phyloP scores from a whole-genome alignment of 92 coral and sea anemone genomes.

The Pocillopora meandrina region DNA sequence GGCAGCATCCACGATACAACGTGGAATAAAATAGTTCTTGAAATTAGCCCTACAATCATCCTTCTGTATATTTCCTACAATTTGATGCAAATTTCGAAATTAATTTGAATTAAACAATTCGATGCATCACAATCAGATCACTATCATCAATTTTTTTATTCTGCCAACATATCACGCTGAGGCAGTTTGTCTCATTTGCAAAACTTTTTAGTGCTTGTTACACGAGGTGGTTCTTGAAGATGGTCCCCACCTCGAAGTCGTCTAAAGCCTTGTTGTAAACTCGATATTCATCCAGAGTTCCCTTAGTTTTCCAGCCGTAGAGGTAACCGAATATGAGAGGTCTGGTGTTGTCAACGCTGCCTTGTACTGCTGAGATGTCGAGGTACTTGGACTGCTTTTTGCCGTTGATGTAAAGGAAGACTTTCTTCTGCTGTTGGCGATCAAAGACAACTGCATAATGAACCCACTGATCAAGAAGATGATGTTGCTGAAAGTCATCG shows the following conservation, averaged over 20 bases:
- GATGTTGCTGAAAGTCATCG: slow-evolving; percentile 38
- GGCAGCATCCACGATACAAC: too few relatives aligned
- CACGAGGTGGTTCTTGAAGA: slow-evolving; percentile 64
- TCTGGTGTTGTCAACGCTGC: slow-evolving; percentile 64
- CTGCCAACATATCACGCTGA: too few relatives aligned
- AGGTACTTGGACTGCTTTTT: slow-evolving; percentile 55
- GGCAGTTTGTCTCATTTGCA: too few relatives aligned
- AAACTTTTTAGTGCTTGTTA: slow-evolving; percentile 1
- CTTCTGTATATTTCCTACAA: too few relatives aligned
- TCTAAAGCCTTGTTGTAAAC: slow-evolving; percentile 64
- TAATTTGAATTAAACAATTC: too few relatives aligned
- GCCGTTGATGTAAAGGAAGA: slow-evolving; percentile 61
- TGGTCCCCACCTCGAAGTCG: slow-evolving; percentile 43
- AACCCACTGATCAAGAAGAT: slow-evolving; percentile 60
- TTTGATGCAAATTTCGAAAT: too few relatives aligned
- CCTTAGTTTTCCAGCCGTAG: slow-evolving; percentile 82
- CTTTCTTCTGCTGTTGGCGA: slow-evolving; percentile 50
- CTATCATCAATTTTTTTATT: too few relatives aligned
- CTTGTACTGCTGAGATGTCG: slow-evolving; percentile 65
- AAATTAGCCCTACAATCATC: too few relatives aligned
- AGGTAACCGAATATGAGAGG: slow-evolving; percentile 61
- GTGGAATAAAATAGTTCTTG: too few relatives aligned
- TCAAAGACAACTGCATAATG: slow-evolving; percentile 66
- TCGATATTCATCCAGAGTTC: slow-evolving; percentile 79
- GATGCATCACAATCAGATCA: too few relatives aligned